These are phyloP conservation scores for Drosophila pseudotalamancana DNA, from an alignment of 2,888 invertebrate species.

Conservation along the genomic window DNA sequence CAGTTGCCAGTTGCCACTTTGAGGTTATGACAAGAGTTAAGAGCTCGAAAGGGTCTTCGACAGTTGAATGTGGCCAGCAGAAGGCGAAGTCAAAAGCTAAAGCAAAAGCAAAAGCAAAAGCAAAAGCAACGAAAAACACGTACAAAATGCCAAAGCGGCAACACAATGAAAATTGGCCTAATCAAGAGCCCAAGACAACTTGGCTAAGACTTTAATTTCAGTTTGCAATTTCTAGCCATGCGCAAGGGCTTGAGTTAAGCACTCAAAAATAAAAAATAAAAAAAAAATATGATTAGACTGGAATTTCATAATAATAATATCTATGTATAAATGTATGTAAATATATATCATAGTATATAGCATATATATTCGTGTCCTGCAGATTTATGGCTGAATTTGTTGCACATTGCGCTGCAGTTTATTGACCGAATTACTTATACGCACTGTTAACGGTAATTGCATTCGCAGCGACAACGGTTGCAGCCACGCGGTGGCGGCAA, in stretches of 20 bases:
- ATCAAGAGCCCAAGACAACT: too few relatives aligned
- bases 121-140: not conserved
- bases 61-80: not conserved
- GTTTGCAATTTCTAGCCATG: too few relatives aligned
- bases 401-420: not conserved
- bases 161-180: not conserved
- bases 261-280: too few relatives aligned
- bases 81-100: not conserved
- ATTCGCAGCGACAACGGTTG: constrained; percentile 3
- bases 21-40: constrained; percentile 70
- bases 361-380: not conserved
- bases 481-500: not conserved
- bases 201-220: too few relatives aligned
- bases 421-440: constrained; percentile 46
- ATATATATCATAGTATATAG: too few relatives aligned
- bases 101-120: too few relatives aligned
- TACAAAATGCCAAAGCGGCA: constrained; percentile 25
- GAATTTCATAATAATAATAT: too few relatives aligned
- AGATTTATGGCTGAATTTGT: too few relatives aligned
- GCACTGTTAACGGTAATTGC: constrained; percentile 44
- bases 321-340: too few relatives aligned
- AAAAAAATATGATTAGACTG: too few relatives aligned
- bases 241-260: too few relatives aligned
- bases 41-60: constrained; percentile 21
- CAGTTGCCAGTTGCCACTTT: constrained; percentile 40